phyloP scores from a whole-genome alignment of 2,113 vertebrate species.

The Elgaria multicarinata region DNA sequence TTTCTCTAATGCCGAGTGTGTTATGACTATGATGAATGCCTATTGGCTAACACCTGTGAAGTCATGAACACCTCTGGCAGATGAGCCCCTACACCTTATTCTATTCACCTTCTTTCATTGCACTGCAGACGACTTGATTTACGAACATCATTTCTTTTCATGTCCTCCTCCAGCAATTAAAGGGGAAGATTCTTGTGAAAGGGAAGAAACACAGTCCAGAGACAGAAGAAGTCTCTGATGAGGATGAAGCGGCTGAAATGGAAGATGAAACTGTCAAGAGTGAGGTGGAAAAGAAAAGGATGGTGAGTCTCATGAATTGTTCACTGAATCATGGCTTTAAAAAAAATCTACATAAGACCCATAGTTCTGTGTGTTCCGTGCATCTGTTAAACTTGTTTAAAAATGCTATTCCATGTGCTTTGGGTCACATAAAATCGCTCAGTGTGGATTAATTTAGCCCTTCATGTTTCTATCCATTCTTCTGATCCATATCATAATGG shows the following conservation, averaged over 20 bases:
- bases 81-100: neutral
- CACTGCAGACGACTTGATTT: neutral
- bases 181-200: constrained; percentile 90
- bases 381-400: neutral
- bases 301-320: constrained; percentile 46
- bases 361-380: neutral
- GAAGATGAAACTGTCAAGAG: constrained; percentile 82
- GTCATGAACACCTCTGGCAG: neutral
- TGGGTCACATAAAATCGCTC: neutral
- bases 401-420: neutral
- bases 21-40: neutral
- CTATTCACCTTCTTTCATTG: neutral
- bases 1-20: neutral
- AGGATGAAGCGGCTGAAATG: constrained; percentile 93
- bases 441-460: neutral
- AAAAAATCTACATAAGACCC: neutral
- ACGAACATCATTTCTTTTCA: neutral
- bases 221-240: constrained; percentile 89
- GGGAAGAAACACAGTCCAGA: constrained; percentile 89
- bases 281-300: constrained; percentile 73
- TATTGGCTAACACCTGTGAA: neutral
- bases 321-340: neutral
- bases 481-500: neutral
- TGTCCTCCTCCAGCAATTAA: constrained; percentile 83
- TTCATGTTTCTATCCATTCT: neutral